phyloP scores from a whole-genome alignment of 2,797 vertebrate genomes.

The Valencia hispanica region DNA sequence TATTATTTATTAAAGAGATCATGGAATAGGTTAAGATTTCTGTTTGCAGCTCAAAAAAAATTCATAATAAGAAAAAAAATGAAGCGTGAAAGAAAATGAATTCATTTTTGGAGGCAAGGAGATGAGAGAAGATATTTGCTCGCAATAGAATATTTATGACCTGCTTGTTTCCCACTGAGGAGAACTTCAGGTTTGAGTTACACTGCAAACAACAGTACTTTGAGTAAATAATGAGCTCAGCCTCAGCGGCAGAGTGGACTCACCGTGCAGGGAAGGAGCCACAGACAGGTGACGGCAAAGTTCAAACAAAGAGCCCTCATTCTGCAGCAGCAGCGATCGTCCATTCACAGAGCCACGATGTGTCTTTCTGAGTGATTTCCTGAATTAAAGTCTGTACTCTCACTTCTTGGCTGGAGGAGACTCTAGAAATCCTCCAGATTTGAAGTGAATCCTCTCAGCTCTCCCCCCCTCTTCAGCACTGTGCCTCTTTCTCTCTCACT shows the following conservation, averaged over 20 bases:
- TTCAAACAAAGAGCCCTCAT: slow-evolving; percentile 70
- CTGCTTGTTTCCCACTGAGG: neutral
- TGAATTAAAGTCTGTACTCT: slow-evolving; percentile 39
- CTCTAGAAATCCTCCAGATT: slow-evolving; percentile 38
- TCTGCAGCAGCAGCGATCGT: slow-evolving; percentile 38
- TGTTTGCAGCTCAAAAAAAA: neutral
- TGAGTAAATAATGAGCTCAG: slow-evolving; percentile 10
- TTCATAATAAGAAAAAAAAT: neutral
- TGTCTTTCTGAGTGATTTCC: slow-evolving; percentile 8
- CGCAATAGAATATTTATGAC: neutral
- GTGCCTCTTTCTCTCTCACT: slow-evolving; percentile 21
- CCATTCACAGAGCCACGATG: slow-evolving; percentile 35
- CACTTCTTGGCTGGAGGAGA: slow-evolving; percentile 47
- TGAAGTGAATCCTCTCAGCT: slow-evolving; percentile 41
- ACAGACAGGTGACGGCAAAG: slow-evolving; percentile 75
- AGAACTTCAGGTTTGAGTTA: neutral
- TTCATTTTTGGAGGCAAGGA: neutral
- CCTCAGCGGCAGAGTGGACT: slow-evolving; percentile 46
- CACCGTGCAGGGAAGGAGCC: slow-evolving; percentile 70
- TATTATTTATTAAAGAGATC: neutral
- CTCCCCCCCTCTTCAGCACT: slow-evolving; percentile 10
- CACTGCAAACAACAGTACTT: neutral
- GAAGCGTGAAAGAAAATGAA: neutral
- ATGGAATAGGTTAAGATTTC: neutral
- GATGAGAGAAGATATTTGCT: neutral